A percentile compares a stretch with the other conserved stretches of the same genome.
These are phyloP conservation scores for Pseudochromis fuscus DNA, from an alignment of 2,797 vertebrate species.

Conservation along the genomic window DNA sequence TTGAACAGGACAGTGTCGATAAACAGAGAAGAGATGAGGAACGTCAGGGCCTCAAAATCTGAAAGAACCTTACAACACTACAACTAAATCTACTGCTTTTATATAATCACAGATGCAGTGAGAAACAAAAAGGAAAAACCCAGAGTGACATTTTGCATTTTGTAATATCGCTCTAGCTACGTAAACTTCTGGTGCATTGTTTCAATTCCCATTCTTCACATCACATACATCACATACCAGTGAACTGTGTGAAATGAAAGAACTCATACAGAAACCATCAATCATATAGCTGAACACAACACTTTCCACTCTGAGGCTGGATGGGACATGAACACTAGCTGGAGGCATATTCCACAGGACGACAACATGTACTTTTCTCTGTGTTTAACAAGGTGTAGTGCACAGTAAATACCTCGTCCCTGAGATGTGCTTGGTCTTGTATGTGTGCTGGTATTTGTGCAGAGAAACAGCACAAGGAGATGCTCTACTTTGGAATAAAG, in stretches of 20 bases:
- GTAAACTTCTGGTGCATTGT: not conserved
- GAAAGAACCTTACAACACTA: not conserved
- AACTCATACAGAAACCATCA: conserved; percentile 16
- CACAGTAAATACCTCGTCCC: conserved; percentile 28
- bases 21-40: conserved; percentile 1
- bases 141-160: not conserved
- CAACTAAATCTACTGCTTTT: no score
- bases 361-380: conserved; percentile 30
- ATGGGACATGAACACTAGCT: conserved; percentile 32
- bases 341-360: conserved; percentile 35
- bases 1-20: conserved; percentile 7
- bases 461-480: conserved; percentile 5
- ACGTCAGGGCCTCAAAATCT: conserved; percentile 19
- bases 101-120: no score
- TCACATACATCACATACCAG: conserved; percentile 1
- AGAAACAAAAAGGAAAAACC: not conserved
- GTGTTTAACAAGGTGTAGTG: conserved; percentile 26
- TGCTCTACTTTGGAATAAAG: conserved; percentile 13
- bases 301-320: not conserved
- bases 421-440: conserved; percentile 43
- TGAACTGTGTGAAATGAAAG: not conserved
- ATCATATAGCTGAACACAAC: conserved; percentile 17
- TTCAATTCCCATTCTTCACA: conserved; percentile 1
- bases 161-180: not conserved
- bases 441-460: conserved; percentile 11